These are phyloP conservation scores for Pomacea maculata DNA, from an alignment of 1,140 invertebrate genomes.

Conservation along the genomic window DNA sequence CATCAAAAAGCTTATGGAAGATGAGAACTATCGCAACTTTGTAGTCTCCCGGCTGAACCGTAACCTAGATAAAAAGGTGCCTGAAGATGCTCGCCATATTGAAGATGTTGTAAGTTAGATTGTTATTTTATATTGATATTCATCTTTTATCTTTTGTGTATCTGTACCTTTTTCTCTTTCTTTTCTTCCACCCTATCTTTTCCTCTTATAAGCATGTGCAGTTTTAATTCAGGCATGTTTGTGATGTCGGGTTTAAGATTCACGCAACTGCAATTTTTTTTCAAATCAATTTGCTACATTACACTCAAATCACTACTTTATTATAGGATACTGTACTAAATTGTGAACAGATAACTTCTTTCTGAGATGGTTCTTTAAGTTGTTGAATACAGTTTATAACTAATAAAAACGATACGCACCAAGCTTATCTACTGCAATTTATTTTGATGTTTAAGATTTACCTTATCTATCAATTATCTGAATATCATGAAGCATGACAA, in stretches of 20 bases:
- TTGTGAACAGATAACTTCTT: too few species aligned
- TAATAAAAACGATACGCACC: neutral
- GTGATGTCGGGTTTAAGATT: neutral
- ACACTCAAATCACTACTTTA: too few species aligned
- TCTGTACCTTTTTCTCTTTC: neutral
- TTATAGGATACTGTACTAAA: too few species aligned
- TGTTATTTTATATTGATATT: neutral
- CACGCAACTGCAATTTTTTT: neutral
- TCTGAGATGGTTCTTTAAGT: too few species aligned
- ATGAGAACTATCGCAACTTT: constrained; percentile 97
- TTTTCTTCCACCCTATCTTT: neutral
- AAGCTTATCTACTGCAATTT: neutral
- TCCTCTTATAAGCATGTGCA: neutral
- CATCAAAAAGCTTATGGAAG: constrained; percentile 97
- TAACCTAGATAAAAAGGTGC: constrained; percentile 91
- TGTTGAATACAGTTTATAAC: neutral
- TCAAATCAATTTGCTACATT: too few species aligned
- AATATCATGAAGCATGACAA: neutral
- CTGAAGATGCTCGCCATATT: constrained; percentile 91
- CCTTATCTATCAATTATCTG: neutral
- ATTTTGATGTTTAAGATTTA: neutral
- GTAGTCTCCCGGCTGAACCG: constrained; percentile 94
- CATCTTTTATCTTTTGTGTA: neutral
- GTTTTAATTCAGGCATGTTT: neutral
- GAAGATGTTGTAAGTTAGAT: constrained; percentile 89